A percentile compares a stretch with the other conserved stretches of the same genome.
phyloP scores from a whole-genome alignment of 2,113 vertebrate species.

The Lepisosteus osseus region DNA sequence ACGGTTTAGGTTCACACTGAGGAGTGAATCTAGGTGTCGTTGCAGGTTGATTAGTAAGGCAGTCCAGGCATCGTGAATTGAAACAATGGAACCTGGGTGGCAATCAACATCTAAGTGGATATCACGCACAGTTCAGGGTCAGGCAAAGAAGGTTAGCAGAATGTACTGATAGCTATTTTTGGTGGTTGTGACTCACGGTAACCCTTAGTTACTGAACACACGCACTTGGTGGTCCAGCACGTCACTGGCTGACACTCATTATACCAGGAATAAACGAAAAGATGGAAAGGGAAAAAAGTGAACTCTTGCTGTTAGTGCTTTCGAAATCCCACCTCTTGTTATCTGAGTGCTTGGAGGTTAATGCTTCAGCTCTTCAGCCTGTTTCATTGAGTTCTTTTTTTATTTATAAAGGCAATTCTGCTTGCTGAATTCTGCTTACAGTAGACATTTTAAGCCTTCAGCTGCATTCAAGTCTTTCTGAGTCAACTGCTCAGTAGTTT shows the following conservation, averaged over 20 bases:
- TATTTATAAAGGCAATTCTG: conserved; percentile 34
- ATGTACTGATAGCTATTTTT: conserved; percentile 37
- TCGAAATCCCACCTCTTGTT: conserved; percentile 35
- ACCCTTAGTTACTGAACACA: conserved; percentile 40
- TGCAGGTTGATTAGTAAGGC: conserved; percentile 12
- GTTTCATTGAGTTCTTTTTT: conserved; percentile 30
- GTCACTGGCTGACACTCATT: conserved; percentile 30
- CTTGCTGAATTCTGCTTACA: conserved; percentile 35
- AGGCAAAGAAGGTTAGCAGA: conserved; percentile 33
- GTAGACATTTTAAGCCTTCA: conserved; percentile 26
- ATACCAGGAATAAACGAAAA: conserved; percentile 15
- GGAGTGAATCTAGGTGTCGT: background rate
- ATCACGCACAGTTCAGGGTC: conserved; percentile 25
- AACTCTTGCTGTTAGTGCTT: conserved; percentile 10
- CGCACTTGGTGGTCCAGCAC: conserved; percentile 28
- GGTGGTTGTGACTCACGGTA: conserved; percentile 39
- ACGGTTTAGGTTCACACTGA: too few species aligned
- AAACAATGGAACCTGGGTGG: conserved; percentile 17
- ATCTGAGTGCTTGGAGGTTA: conserved; percentile 22
- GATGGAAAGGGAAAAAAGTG: conserved; percentile 1
- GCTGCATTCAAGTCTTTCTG: conserved; percentile 26
- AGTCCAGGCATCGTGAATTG: background rate
- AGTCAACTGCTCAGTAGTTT: conserved; percentile 31
- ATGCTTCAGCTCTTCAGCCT: conserved; percentile 20
- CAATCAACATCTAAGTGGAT: conserved; percentile 27